phyloP scores from a whole-genome alignment of 2,797 vertebrate genomes.

The Phrynocephalus forsythii region DNA sequence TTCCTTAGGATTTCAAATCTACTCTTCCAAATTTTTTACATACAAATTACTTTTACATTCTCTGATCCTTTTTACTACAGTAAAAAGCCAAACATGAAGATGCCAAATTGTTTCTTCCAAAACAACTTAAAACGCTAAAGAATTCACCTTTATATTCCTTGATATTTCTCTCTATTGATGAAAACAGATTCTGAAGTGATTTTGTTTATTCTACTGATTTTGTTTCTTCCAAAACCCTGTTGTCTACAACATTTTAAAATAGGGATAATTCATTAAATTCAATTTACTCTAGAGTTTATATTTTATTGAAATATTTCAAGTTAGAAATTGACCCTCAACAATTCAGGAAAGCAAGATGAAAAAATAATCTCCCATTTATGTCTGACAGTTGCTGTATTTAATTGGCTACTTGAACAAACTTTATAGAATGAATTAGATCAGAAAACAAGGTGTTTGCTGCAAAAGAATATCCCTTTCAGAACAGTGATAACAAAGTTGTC shows the following conservation, averaged over 20 bases:
- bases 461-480: conserved; percentile 8
- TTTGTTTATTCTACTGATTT: no score
- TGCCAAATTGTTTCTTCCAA: neutral
- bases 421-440: neutral
- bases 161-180: neutral
- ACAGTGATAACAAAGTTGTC: conserved; percentile 30
- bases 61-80: neutral
- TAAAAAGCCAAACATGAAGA: neutral
- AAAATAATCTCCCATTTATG: neutral
- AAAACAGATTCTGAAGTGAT: neutral
- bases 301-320: conserved; percentile 16
- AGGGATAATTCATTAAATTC: neutral
- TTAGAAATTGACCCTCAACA: neutral
- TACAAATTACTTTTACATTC: neutral
- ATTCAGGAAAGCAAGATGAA: neutral
- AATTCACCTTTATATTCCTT: neutral
- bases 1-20: neutral
- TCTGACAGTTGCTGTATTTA: neutral
- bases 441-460: conserved; percentile 10
- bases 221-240: neutral
- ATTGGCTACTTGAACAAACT: neutral
- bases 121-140: conserved; percentile 2
- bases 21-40: neutral
- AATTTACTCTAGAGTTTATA: neutral
- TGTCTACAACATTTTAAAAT: neutral